These are phyloP conservation scores for Drosophila peninsularis DNA, from an alignment of 2,888 invertebrate genomes.

Conservation along the genomic window DNA sequence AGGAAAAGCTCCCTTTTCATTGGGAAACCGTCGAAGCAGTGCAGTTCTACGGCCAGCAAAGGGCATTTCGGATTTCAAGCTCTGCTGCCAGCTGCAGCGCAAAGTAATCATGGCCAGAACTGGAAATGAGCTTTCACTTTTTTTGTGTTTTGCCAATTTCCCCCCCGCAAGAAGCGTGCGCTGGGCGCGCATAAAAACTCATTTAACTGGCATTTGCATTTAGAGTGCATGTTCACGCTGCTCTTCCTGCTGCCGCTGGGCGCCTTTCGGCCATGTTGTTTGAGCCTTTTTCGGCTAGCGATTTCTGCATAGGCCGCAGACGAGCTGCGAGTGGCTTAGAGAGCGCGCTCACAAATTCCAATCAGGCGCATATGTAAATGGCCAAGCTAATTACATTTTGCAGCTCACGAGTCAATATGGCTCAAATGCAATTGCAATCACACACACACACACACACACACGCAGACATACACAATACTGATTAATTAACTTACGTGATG, in stretches of 20 bases:
- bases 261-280: constrained; percentile 24
- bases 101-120: constrained; percentile 10
- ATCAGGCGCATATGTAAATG: constrained; percentile 63
- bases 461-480: constrained; percentile 19
- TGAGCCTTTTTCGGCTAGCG: constrained; percentile 10
- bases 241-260: not conserved
- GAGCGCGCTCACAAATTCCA: constrained; percentile 39
- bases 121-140: constrained; percentile 35
- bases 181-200: constrained; percentile 67
- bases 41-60: not conserved
- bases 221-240: constrained; percentile 69
- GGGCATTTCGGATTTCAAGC: not conserved
- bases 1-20: too few species aligned
- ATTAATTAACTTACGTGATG: constrained; percentile 87
- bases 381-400: constrained; percentile 73
- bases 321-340: constrained; percentile 50
- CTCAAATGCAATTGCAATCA: constrained; percentile 39
- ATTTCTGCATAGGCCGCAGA: constrained; percentile 42
- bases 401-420: constrained; percentile 36
- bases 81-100: not conserved
- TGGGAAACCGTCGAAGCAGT: not conserved
- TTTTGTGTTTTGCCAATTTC: not conserved
- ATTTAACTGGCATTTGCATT: constrained; percentile 78
- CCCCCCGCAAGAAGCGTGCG: too few species aligned
- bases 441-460: constrained; percentile 13